These are phyloP conservation scores for Sepioteuthis lessoniana DNA, from an alignment of 2,888 invertebrate species.

Conservation along the genomic window DNA sequence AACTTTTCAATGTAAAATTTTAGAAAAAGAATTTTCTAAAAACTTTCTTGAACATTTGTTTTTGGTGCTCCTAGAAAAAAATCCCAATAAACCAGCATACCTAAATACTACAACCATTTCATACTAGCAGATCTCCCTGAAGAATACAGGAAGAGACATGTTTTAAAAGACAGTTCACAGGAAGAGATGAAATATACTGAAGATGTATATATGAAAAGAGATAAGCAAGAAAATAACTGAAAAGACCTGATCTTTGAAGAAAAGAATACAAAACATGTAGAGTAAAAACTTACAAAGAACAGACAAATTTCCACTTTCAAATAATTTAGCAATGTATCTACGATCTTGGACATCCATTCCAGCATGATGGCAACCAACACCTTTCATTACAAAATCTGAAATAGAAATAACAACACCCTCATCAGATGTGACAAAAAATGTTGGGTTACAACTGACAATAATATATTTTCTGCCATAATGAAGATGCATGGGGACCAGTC, in stretches of 20 bases:
- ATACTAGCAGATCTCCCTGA: too few relatives aligned
- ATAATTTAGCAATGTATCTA: conserved; percentile 81
- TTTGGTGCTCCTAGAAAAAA: too few relatives aligned
- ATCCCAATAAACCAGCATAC: too few relatives aligned
- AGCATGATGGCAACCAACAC: conserved; percentile 87
- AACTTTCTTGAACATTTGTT: too few relatives aligned
- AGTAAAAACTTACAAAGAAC: conserved; percentile 77
- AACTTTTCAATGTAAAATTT: too few relatives aligned
- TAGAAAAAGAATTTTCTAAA: too few relatives aligned
- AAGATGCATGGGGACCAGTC: too few relatives aligned
- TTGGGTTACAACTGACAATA: too few relatives aligned
- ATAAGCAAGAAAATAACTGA: too few relatives aligned
- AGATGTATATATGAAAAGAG: not conserved
- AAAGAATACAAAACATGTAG: conserved; percentile 24
- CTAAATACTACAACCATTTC: too few relatives aligned
- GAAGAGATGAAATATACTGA: not conserved
- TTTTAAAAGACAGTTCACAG: not conserved
- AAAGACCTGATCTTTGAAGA: not conserved
- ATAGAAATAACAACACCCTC: not conserved
- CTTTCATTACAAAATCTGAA: conserved; percentile 78
- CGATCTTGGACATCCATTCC: conserved; percentile 83
- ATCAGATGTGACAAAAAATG: not conserved
- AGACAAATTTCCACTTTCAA: conserved; percentile 81
- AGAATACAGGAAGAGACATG: too few relatives aligned
- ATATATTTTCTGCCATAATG: too few relatives aligned